Evolutionary conservation across 2,797 vertebrate species (phyloP).

Genomic region (Rhynchotus rufescens): DNA sequence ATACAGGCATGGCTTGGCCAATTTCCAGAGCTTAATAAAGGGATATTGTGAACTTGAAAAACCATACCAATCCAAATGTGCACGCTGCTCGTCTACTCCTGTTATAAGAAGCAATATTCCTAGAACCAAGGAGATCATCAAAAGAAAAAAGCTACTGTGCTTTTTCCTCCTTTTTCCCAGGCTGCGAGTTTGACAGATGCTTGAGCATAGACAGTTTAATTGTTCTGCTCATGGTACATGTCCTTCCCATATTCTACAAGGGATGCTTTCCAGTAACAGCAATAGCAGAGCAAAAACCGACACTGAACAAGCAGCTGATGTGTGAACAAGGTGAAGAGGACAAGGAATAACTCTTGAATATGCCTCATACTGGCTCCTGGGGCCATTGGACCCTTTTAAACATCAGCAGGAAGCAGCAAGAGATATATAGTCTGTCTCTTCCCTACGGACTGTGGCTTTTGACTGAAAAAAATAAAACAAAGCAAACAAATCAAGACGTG

Average conservation of each 20-base stretch:
- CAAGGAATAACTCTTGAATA: slow-evolving; percentile 7
- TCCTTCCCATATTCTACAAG: slow-evolving; percentile 19
- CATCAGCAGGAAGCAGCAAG: background rate
- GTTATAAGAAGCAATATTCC: background rate
- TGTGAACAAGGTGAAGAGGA: slow-evolving; percentile 68
- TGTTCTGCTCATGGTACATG: background rate
- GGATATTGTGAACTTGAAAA: background rate
- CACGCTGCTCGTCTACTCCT: background rate
- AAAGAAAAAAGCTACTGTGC: background rate
- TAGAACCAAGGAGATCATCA: background rate
- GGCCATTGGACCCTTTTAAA: slow-evolving; percentile 7
- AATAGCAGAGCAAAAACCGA: slow-evolving; percentile 29
- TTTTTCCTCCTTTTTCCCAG: background rate
- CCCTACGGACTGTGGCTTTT: background rate
- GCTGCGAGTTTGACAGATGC: background rate
- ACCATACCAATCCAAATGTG: background rate
- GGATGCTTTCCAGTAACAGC: slow-evolving; percentile 37
- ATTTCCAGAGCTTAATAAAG: slow-evolving; percentile 46
- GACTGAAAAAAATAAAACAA: background rate
- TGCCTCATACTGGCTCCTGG: background rate
- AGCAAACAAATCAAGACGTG: background rate
- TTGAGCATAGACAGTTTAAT: slow-evolving; percentile 14
- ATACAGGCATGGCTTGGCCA: background rate
- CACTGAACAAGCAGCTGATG: slow-evolving; percentile 41
- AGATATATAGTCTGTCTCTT: slow-evolving; percentile 2